Evolutionary conservation across 2,888 invertebrate species (phyloP), one percentile per base, ranked within the genome.

Genomic region (Sphaerophoria rueppellii): DNA sequence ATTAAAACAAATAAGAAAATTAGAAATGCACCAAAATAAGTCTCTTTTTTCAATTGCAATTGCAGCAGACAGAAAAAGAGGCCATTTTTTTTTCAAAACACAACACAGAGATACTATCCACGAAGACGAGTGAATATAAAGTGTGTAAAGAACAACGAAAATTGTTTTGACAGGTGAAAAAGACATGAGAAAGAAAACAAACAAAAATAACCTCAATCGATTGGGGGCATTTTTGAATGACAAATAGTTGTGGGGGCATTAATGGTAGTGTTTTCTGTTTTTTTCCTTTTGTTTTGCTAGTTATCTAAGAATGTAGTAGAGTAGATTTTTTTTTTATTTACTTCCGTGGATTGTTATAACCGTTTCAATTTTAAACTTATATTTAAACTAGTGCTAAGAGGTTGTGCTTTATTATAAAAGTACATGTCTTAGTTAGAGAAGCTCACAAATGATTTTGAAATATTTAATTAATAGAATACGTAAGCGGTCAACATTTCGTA

Each of bases 71-170:
- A 50, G 11, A 32, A 57, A 70, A 67, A 74, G 79, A 61, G 40
- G 75, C 75, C 83, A 83, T 83, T 83, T 83, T 37, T 83, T 54
- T 34, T 34, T n/a, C n/a, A n/a, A n/a, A n/a, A 52, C 24, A 24
- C 24, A 9, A 12, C 11, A 16, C 4, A 9, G 46, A 34, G 35
- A 14, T 0, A 7, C 14, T 5, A 14, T 14, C 37, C 40, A 6
- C 40, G 14, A 24, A 65, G 7, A 55, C 60, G 50, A 9, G 37
- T n/a, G 34, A 78, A 57, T 3, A 65, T 35, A 6, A 6, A 37
- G 5, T n/a, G n/a, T n/a, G n/a, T n/a, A n/a, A 34, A 58, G 50
- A 54, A 12, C 37, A 55, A 76, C 40, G 71, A 11, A 78, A 74
- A 71, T 55, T 82, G 57, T 78, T 83, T 79, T 83, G 82, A 83